Percentiles rank a stretch among this genome's conserved stretches.
These are phyloP conservation scores for Drosophila stalkeri DNA, from an alignment of 2,888 invertebrate genomes.

Conservation along the genomic window DNA sequence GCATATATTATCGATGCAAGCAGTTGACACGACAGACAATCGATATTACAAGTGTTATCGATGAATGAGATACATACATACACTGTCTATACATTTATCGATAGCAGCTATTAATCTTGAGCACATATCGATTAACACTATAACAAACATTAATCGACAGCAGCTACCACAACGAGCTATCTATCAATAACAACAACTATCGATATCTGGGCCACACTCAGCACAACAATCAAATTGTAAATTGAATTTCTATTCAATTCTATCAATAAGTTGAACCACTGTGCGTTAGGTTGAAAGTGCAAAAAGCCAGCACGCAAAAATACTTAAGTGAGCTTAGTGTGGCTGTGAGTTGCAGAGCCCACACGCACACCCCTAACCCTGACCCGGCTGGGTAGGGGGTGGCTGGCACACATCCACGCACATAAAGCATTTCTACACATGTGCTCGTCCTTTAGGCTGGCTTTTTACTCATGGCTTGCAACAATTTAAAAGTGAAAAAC, in stretches of 20 bases:
- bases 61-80: no score
- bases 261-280: neutral
- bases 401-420: neutral
- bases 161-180: neutral
- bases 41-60: no score
- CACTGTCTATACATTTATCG: neutral
- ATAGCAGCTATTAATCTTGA: neutral
- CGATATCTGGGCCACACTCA: neutral
- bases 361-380: constrained; percentile 3
- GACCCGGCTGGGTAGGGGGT: neutral
- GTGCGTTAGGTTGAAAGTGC: neutral
- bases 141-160: neutral
- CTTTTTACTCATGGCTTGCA: constrained; percentile 38
- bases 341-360: constrained; percentile 35
- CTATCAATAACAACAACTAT: neutral
- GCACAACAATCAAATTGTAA: neutral
- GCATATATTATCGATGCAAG: no score
- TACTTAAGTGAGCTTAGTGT: constrained; percentile 73
- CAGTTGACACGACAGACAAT: no score
- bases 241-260: no score
- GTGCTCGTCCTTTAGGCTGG: constrained; percentile 54
- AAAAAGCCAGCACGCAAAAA: constrained; percentile 57
- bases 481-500: constrained; percentile 75
- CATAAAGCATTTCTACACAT: constrained; percentile 62
- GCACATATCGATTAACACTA: neutral